Percentiles rank a stretch among this genome's conserved stretches.
Evolutionary conservation across 2,888 invertebrate genomes (phyloP).

Genomic region (Diarsia mendica): DNA sequence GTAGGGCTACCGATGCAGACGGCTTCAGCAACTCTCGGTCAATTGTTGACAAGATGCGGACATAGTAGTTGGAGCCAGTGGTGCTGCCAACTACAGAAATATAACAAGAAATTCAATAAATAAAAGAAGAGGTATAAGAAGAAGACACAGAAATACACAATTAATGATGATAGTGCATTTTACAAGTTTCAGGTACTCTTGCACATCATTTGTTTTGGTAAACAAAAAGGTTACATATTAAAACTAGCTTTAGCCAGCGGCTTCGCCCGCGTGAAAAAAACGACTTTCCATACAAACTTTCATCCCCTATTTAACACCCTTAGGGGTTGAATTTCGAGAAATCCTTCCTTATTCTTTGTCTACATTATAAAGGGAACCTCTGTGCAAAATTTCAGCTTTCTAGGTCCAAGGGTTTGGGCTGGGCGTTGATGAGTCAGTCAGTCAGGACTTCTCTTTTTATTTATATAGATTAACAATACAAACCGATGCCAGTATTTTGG

Average conservation of each 20-base stretch:
- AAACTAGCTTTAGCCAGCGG: no score
- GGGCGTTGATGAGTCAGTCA: no score
- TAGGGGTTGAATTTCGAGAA: no score
- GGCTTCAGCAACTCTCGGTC: slow-evolving; percentile 99
- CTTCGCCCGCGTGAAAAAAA: no score
- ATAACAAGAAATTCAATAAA: neutral
- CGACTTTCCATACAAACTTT: no score
- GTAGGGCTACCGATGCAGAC: slow-evolving; percentile 99
- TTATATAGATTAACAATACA: slow-evolving; percentile 10
- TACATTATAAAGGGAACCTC: no score
- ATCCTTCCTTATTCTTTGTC: no score
- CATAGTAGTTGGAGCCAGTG: slow-evolving; percentile 99
- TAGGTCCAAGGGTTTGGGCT: no score
- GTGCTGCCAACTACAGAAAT: slow-evolving; percentile 96
- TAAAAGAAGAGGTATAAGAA: neutral
- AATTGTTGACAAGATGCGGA: slow-evolving; percentile 99
- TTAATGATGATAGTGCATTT: neutral
- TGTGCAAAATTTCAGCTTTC: no score
- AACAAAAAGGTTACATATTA: no score
- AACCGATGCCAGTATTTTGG: slow-evolving; percentile 98
- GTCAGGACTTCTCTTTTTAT: no score
- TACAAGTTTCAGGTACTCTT: neutral
- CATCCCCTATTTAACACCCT: no score
- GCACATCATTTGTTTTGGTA: neutral
- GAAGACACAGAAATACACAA: neutral